Evolutionary conservation across 2,113 vertebrate genomes (phyloP), one percentile per base, ranked within the genome.

Genomic region (Lophius piscatorius): DNA sequence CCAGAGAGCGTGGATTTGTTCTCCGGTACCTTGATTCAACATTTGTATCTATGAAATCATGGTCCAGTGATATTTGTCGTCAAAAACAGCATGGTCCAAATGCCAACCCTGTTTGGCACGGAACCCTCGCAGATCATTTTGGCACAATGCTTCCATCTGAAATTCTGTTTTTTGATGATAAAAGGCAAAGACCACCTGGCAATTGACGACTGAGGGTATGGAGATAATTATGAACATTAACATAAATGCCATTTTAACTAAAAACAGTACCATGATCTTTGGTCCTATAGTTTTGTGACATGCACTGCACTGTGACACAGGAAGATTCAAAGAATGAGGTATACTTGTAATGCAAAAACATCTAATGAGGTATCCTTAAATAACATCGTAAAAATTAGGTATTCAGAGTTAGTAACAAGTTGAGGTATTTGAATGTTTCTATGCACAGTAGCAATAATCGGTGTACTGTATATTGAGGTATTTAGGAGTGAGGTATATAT

Each of bases 21-120:
- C 68, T 38, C 60, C 4, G 29, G 22, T 40, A 21, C 72, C 72
- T 73, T 2, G 77, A 67, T 52, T 82, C 12, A 66, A 82, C 62
- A 64, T 71, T 29, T 78, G 51, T 23, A 56, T 73, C 45, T 69
- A 38, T 69, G 71, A 70, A 64, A 74, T 55, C 49, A 77, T 63
- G 78, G 69, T 83, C 82, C 78, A 59, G 71, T 81, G 77, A 84
- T 51, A 34, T 58, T 59, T 48, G 22, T 58, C 14, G 2, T 78
- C 50, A 56, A 57, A 49, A 69, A 76, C 62, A 47, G 60, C 10
- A 29, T 52, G 70, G 78, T 76, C 67, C 78, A 39, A 45, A 70
- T 41, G 67, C 85, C 80, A 74, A 70, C 74, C 38, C 76, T 8
- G 63, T 82, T 88, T 90, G 89, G 89, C 87, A 90, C 80, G 57